A percentile compares a stretch with the other conserved stretches of the same genome.
Evolutionary conservation across 2,113 vertebrate genomes (phyloP).

Genomic region (Sebastes schlegelii): DNA sequence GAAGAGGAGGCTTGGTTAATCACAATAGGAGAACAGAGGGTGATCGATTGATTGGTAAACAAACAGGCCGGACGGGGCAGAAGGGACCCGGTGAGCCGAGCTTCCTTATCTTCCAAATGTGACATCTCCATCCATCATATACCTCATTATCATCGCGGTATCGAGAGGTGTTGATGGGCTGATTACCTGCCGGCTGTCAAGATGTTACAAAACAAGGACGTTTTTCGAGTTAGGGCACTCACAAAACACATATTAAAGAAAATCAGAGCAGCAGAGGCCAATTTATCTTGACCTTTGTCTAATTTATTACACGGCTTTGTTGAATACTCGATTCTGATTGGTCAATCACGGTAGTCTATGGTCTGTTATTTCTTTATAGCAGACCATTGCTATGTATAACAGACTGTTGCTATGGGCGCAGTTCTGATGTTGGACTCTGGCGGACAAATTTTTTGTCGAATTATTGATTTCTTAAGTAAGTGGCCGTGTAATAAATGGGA

Average conservation of each 20-base stretch:
- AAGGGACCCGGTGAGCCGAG: slow-evolving; percentile 33
- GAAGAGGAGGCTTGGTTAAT: slow-evolving; percentile 72
- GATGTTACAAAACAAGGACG: neutral
- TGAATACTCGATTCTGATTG: no score
- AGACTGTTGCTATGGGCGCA: no score
- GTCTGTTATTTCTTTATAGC: no score
- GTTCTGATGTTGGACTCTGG: no score
- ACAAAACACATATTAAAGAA: neutral
- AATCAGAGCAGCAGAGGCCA: neutral
- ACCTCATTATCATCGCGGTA: slow-evolving; percentile 68
- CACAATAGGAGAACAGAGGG: slow-evolving; percentile 75
- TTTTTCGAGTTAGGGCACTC: neutral
- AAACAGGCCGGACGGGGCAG: slow-evolving; percentile 67
- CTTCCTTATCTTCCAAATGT: slow-evolving; percentile 69
- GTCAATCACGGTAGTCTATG: no score
- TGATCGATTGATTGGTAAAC: slow-evolving; percentile 81
- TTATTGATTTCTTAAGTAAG: no score
- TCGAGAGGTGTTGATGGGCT: slow-evolving; percentile 31
- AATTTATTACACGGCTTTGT: no score
- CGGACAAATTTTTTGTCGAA: no score
- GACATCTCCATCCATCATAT: slow-evolving; percentile 73
- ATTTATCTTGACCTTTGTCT: neutral
- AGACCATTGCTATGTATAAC: no score
- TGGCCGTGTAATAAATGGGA: no score
- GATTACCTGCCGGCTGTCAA: slow-evolving; percentile 21